These are phyloP conservation scores for Megalops cyprinoides DNA, from an alignment of 2,797 vertebrate species.

Conservation along the genomic window DNA sequence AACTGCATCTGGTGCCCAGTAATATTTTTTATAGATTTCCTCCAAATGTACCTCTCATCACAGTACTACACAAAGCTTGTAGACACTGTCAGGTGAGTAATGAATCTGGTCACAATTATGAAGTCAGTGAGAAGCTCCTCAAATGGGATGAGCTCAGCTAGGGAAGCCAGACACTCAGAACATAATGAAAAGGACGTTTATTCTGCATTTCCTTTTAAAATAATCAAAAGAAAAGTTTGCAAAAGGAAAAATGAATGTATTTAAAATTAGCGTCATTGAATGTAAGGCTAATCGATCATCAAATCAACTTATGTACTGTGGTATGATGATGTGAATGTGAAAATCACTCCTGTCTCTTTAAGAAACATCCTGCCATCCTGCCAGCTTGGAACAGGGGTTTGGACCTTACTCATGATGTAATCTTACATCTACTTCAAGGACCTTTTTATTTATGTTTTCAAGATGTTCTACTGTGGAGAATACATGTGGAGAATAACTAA, in stretches of 20 bases:
- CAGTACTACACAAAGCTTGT: no score
- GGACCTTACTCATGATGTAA: neutral
- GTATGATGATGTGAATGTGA: neutral
- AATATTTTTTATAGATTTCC: no score
- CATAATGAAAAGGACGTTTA: no score
- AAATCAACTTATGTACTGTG: neutral
- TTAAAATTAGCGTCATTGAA: neutral
- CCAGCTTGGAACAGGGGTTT: neutral
- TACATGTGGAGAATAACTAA: neutral
- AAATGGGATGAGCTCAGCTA: no score
- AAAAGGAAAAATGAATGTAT: neutral
- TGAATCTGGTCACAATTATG: no score
- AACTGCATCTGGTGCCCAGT: no score
- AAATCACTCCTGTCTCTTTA: neutral
- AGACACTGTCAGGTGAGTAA: no score
- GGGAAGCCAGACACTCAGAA: no score
- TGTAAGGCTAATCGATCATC: neutral
- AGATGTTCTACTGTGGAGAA: neutral
- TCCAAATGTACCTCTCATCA: no score
- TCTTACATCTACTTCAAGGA: neutral
- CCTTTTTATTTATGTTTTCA: neutral
- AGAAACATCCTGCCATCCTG: neutral
- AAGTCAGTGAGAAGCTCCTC: no score
- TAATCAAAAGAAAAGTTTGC: no score
- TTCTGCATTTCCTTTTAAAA: no score